Conservation (phyloP, 1,140 invertebrate species). For the Aplysia californica region DNA sequence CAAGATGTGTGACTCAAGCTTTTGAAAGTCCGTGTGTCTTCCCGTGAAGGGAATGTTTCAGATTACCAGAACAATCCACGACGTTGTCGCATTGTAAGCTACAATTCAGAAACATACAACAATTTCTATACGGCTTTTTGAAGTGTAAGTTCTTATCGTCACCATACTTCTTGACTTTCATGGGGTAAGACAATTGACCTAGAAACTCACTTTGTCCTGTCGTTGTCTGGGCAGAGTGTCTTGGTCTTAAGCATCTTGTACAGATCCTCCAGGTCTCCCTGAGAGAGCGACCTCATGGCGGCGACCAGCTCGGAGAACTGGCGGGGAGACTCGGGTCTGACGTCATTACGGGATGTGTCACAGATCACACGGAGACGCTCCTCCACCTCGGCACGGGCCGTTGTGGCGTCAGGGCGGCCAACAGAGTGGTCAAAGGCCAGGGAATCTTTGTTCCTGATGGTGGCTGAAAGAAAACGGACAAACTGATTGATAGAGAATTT, state of each 20-base stretch:
- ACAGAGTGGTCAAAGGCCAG: conserved; percentile 41
- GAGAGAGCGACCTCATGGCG: not conserved
- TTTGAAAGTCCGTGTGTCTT: not conserved
- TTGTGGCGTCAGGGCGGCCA: not conserved
- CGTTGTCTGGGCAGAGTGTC: conserved; percentile 15
- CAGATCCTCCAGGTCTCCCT: not conserved
- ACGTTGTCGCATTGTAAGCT: not conserved
- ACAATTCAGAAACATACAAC: too few species aligned
- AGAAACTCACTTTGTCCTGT: conserved; percentile 1
- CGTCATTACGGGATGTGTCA: conserved; percentile 40
- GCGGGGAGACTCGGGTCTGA: conserved; percentile 31
- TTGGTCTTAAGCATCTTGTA: not conserved
- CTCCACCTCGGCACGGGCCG: conserved; percentile 19
- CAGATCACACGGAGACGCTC: conserved; percentile 52
- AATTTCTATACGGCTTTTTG: too few species aligned
- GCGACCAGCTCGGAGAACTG: conserved; percentile 17
- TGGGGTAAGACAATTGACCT: too few species aligned
- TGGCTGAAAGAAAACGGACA: not conserved
- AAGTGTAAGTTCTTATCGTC: too few species aligned
- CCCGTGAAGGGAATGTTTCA: not conserved
- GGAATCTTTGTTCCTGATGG: conserved; percentile 23
- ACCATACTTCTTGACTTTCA: too few species aligned
- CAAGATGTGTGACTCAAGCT: too few species aligned
- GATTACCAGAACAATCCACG: not conserved
- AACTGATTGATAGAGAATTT: too few species aligned